A percentile compares a stretch with the other conserved stretches of the same genome.
These are phyloP conservation scores for Eubasilissa splendida DNA, from an alignment of 2,888 invertebrate species.

Conservation along the genomic window DNA sequence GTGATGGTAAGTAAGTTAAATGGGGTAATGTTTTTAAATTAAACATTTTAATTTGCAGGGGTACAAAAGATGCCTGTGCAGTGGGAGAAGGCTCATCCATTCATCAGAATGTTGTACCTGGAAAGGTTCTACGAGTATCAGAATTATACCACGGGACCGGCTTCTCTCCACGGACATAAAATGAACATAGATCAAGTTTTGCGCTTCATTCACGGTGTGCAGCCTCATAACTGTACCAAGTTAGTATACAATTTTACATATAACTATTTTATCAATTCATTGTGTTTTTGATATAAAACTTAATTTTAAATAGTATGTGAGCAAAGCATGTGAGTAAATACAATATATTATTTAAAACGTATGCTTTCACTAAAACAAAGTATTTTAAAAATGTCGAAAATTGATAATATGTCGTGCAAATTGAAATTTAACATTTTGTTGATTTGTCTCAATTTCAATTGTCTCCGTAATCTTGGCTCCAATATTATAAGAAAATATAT, in stretches of 20 bases:
- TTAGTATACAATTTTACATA: slow-evolving; percentile 62
- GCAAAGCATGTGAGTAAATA: too few relatives aligned
- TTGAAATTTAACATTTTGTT: too few relatives aligned
- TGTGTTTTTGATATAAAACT: too few relatives aligned
- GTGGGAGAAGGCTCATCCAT: slow-evolving; percentile 83
- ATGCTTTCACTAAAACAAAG: too few relatives aligned
- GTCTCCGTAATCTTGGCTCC: too few relatives aligned
- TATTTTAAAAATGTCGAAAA: too few relatives aligned
- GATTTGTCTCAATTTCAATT: too few relatives aligned
- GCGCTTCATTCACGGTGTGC: slow-evolving; percentile 84
- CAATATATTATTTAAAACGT: too few relatives aligned
- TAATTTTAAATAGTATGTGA: too few relatives aligned
- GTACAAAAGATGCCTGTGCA: slow-evolving; percentile 88
- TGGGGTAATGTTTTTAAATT: not conserved
- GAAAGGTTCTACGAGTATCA: slow-evolving; percentile 84
- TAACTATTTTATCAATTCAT: not conserved
- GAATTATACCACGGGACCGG: slow-evolving; percentile 78
- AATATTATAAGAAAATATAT: too few relatives aligned
- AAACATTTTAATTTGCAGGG: slow-evolving; percentile 72
- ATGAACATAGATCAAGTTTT: slow-evolving; percentile 85
- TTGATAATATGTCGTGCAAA: too few relatives aligned
- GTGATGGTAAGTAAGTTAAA: too few relatives aligned
- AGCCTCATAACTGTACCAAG: slow-evolving; percentile 74
- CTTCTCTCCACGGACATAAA: slow-evolving; percentile 76
- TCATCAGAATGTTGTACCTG: slow-evolving; percentile 81